These are phyloP conservation scores for Antechinus stuartii DNA, from an alignment of 2,113 vertebrate species.

Conservation along the genomic window DNA sequence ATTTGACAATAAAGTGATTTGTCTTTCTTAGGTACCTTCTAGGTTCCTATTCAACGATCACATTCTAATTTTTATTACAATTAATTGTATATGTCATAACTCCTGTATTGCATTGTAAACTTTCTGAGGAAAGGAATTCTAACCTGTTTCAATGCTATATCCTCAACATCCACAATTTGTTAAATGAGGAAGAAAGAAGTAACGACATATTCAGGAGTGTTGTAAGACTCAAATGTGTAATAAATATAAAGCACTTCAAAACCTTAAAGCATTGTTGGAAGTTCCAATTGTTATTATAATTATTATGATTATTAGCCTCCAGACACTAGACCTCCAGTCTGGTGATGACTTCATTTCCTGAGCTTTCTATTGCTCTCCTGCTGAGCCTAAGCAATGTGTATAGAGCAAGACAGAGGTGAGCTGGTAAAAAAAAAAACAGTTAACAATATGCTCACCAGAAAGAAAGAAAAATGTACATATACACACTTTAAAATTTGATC, in stretches of 20 bases:
- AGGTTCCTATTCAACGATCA: neutral
- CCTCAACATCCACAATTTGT: neutral
- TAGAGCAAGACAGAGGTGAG: neutral
- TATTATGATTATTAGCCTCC: neutral
- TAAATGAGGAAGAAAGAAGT: neutral
- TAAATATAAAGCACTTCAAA: neutral
- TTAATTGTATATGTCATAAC: neutral
- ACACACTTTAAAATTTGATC: neutral
- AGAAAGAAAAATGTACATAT: neutral
- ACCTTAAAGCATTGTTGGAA: neutral
- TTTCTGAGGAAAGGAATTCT: neutral
- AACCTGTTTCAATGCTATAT: neutral
- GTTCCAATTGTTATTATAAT: neutral
- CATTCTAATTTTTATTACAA: neutral
- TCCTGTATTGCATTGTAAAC: neutral
- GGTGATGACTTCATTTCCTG: neutral
- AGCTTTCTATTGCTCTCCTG: neutral
- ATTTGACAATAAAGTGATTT: neutral
- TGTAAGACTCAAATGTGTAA: neutral
- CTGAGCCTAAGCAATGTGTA: neutral
- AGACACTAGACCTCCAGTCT: neutral
- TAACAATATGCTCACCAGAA: neutral
- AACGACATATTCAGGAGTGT: neutral
- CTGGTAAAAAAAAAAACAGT: neutral
- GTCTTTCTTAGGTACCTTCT: neutral